Conservation (phyloP, 2,888 invertebrate species). For the Linyphia triangularis region DNA sequence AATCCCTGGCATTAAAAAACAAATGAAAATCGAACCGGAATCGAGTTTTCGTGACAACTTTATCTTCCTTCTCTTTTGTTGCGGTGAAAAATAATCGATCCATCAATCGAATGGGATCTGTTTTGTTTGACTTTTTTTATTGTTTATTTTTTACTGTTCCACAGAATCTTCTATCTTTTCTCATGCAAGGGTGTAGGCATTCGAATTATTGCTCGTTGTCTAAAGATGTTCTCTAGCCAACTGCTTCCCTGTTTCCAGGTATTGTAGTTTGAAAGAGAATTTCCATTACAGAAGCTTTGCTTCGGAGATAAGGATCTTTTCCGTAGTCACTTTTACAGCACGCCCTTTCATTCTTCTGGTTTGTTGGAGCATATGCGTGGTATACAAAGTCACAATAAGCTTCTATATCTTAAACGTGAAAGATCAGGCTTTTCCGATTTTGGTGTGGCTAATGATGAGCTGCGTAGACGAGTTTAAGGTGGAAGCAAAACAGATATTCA, state of each 20-base stretch:
- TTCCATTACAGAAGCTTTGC: conserved; percentile 57
- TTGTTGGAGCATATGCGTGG: conserved; percentile 45
- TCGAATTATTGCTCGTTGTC: conserved; percentile 24
- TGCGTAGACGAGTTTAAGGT: neutral
- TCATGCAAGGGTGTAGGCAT: conserved; percentile 15
- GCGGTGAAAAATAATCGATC: conserved; percentile 31
- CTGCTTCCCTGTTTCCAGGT: conserved; percentile 18
- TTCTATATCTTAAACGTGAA: neutral
- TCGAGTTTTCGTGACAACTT: conserved; percentile 55
- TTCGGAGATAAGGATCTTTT: conserved; percentile 46
- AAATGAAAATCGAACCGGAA: conserved; percentile 35
- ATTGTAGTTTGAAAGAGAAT: conserved; percentile 49
- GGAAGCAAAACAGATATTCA: neutral
- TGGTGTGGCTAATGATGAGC: conserved; percentile 1
- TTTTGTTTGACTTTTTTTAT: conserved; percentile 40
- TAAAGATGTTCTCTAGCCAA: conserved; percentile 33
- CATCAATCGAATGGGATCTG: conserved; percentile 28
- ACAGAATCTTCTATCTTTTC: conserved; percentile 19
- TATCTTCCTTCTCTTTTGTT: conserved; percentile 62
- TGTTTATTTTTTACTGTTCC: neutral
- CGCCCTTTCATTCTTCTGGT: conserved; percentile 37
- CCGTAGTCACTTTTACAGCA: conserved; percentile 23
- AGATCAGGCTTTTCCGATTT: conserved; percentile 6
- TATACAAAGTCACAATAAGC: conserved; percentile 13
- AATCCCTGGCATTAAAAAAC: conserved; percentile 44